These are phyloP conservation scores for Ceyx melanurus DNA, from an alignment of 2,113 vertebrate genomes.

Conservation along the genomic window DNA sequence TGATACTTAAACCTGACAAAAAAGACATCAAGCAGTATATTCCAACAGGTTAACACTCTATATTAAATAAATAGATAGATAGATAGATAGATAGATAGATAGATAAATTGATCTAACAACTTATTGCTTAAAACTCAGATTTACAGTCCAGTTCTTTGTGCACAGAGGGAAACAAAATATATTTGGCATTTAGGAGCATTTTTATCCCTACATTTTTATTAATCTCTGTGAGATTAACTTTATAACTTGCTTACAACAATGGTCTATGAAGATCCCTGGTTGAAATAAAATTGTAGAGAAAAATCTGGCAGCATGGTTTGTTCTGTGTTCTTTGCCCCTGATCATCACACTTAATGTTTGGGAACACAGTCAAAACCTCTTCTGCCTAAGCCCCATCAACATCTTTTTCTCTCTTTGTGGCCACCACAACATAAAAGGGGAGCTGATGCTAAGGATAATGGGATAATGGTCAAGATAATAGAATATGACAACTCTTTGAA, in stretches of 20 bases:
- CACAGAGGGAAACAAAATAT: not conserved
- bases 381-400: not conserved
- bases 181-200: not conserved
- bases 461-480: slow-evolving; percentile 31
- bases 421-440: not conserved
- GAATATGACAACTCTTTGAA: slow-evolving; percentile 22
- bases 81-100: no score
- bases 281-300: not conserved
- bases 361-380: not conserved
- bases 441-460: slow-evolving; percentile 16
- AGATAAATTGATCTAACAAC: not conserved
- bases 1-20: slow-evolving; percentile 9
- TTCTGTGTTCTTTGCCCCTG: not conserved
- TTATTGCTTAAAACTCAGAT: not conserved
- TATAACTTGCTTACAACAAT: not conserved
- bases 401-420: not conserved
- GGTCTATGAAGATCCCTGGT: not conserved
- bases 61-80: not conserved
- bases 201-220: not conserved
- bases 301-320: not conserved
- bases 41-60: not conserved
- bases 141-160: not conserved
- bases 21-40: not conserved
- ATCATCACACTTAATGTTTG: not conserved
- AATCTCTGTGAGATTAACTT: not conserved